Percentiles rank a stretch among this genome's conserved stretches.
Evolutionary conservation across 1,140 invertebrate species (phyloP).

Genomic region (Pogonomyrmex barbatus): DNA sequence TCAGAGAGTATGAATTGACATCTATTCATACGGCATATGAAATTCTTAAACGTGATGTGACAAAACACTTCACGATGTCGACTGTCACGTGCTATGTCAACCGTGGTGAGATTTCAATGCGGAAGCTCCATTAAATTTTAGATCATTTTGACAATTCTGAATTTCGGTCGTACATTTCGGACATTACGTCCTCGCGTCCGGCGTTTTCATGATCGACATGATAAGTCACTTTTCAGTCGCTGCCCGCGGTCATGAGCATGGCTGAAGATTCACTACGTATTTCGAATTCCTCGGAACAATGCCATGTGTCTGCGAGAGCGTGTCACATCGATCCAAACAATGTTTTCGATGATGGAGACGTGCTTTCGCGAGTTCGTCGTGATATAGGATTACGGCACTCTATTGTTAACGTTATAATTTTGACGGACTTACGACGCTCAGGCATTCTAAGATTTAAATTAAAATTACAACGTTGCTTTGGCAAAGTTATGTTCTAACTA

Average conservation of each 20-base stretch:
- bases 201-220: conserved; percentile 76
- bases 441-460: neutral
- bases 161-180: neutral
- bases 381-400: conserved; percentile 29
- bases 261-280: conserved; percentile 57
- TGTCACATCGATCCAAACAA: neutral
- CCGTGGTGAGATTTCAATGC: conserved; percentile 42
- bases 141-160: conserved; percentile 1
- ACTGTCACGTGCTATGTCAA: conserved; percentile 22
- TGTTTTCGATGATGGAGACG: conserved; percentile 37
- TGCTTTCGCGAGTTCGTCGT: neutral
- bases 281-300: conserved; percentile 77
- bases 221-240: conserved; percentile 79
- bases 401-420: conserved; percentile 12
- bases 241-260: conserved; percentile 49
- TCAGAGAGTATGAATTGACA: neutral
- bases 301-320: conserved; percentile 48
- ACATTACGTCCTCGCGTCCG: conserved; percentile 52
- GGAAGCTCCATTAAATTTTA: conserved; percentile 62
- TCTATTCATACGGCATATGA: neutral
- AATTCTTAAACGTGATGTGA: neutral
- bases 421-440: conserved; percentile 30
- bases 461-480: conserved; percentile 53
- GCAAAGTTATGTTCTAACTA: conserved; percentile 13
- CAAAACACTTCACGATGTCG: neutral